Conservation (phyloP, 2,113 vertebrate species). For the Bolborhynchus lineola region DNA sequence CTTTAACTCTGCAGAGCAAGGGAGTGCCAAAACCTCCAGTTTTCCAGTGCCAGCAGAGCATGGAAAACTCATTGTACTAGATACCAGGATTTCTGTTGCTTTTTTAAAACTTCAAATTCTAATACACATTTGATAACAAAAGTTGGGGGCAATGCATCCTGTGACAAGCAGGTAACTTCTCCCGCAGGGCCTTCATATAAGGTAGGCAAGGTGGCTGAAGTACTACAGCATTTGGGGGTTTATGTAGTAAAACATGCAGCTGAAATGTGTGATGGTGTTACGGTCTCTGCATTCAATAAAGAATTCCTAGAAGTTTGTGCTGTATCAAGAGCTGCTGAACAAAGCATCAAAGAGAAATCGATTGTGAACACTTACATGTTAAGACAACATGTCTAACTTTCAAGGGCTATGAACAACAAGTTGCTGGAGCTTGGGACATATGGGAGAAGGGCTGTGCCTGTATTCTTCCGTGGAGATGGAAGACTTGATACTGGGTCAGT, state of each 20-base stretch:
- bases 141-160: background rate
- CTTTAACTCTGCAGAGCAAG: background rate
- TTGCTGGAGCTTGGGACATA: background rate
- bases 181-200: background rate
- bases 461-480: background rate
- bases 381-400: background rate
- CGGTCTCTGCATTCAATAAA: background rate
- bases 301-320: background rate
- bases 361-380: rapidly evolving
- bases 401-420: background rate
- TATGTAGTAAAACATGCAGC: background rate
- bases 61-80: background rate
- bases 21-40: background rate
- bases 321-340: background rate
- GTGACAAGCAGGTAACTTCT: background rate
- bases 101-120: background rate
- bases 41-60: background rate
- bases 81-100: background rate
- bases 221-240: background rate
- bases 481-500: background rate
- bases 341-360: background rate
- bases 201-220: background rate
- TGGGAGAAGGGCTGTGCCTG: background rate
- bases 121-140: background rate
- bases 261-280: background rate